Conservation (phyloP, 2,797 vertebrate genomes). For the Crenuchus spilurus region DNA sequence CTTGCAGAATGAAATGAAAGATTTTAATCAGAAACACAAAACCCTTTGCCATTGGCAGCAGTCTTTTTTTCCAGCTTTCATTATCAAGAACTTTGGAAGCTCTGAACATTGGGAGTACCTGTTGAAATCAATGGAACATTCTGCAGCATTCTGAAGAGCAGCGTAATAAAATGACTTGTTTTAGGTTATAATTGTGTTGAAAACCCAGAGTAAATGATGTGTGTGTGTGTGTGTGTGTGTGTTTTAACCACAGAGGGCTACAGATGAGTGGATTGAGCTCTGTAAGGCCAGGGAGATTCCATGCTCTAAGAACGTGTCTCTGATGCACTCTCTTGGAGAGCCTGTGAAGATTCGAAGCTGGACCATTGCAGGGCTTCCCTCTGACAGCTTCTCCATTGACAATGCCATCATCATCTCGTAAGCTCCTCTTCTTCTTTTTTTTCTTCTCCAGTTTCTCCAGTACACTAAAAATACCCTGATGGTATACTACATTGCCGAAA, state of each 20-base stretch:
- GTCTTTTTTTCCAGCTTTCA: too few species aligned
- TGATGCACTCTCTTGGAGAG: slow-evolving; percentile 85
- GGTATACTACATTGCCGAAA: too few species aligned
- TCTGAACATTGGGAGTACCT: too few species aligned
- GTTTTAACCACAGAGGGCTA: slow-evolving; percentile 78
- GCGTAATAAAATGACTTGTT: too few species aligned
- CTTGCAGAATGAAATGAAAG: too few species aligned
- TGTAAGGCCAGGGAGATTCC: slow-evolving; percentile 83
- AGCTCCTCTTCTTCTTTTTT: slow-evolving; percentile 61
- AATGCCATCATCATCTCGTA: slow-evolving; percentile 91
- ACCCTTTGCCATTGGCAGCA: too few species aligned
- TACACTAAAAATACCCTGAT: background rate
- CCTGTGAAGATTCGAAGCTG: slow-evolving; percentile 85
- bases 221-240: slow-evolving; percentile 20
- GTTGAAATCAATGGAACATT: too few species aligned
- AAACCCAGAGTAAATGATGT: background rate
- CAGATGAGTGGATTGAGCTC: slow-evolving; percentile 79
- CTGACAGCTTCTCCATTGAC: slow-evolving; percentile 89
- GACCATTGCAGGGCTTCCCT: slow-evolving; percentile 90
- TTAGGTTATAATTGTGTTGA: too few species aligned
- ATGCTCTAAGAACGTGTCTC: slow-evolving; percentile 84
- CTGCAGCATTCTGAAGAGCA: too few species aligned
- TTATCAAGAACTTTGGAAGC: too few species aligned
- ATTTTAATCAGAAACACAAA: too few species aligned
- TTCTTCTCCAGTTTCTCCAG: too few species aligned